Evolutionary conservation across 2,888 invertebrate genomes (phyloP).

Genomic region (Acanthosepion lycidas): DNA sequence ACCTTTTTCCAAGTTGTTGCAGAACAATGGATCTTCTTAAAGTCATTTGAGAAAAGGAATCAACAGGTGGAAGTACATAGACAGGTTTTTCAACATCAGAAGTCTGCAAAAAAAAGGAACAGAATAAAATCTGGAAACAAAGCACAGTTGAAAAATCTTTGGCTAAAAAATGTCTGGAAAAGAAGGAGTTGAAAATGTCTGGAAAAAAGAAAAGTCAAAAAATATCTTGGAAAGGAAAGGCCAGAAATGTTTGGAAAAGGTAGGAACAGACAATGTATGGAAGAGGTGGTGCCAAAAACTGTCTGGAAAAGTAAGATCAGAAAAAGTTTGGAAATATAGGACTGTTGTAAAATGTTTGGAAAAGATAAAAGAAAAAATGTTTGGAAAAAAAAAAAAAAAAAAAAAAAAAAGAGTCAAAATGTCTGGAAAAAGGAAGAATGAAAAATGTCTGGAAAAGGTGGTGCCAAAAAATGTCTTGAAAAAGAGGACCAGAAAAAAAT

Average conservation of each 20-base stretch:
- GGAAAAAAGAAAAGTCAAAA: not conserved
- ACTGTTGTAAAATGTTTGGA: too few species aligned
- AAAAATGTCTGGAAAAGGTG: not conserved
- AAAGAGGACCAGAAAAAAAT: too few species aligned
- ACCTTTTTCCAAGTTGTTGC: slow-evolving; percentile 37
- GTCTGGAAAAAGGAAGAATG: not conserved
- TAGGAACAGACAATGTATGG: not conserved
- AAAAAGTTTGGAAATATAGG: too few species aligned
- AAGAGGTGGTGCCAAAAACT: not conserved
- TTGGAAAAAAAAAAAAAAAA: too few species aligned
- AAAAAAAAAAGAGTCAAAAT: too few species aligned
- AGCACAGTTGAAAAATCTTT: not conserved
- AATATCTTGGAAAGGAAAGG: not conserved
- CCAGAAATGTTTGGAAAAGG: not conserved
- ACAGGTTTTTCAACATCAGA: not conserved
- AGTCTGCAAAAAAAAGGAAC: not conserved
- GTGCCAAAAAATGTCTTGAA: too few species aligned
- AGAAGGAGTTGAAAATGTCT: not conserved
- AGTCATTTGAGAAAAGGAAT: not conserved
- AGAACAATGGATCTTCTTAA: slow-evolving; percentile 25
- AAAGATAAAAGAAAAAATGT: too few species aligned
- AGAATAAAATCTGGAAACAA: too few species aligned
- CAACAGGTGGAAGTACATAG: not conserved
- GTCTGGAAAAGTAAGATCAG: not conserved
- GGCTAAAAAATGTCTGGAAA: not conserved